phyloP scores from a whole-genome alignment of 2,797 vertebrate species.

The Cryptoblepharus egeriae region DNA sequence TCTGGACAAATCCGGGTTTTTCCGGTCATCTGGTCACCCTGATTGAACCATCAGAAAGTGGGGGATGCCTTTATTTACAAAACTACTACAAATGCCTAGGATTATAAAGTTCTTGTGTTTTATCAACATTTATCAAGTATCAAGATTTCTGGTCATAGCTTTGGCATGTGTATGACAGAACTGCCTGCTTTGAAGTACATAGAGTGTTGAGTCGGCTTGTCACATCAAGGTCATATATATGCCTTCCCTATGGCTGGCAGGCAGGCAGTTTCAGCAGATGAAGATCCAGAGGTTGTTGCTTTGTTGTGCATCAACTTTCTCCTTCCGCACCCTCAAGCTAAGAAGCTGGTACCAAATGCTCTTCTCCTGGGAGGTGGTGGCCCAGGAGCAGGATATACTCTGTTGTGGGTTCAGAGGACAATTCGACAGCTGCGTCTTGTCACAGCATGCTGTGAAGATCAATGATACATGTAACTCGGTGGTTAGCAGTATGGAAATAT shows the following conservation, averaged over 20 bases:
- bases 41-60: too few species aligned
- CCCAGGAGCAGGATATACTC: background rate
- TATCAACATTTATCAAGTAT: too few species aligned
- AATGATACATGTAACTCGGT: background rate
- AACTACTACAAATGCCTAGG: background rate
- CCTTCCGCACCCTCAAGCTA: too few species aligned
- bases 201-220: background rate
- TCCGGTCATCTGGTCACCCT: too few species aligned
- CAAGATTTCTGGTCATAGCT: background rate
- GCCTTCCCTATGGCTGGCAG: background rate
- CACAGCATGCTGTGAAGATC: background rate
- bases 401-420: background rate
- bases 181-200: background rate
- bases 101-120: too few species aligned
- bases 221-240: background rate
- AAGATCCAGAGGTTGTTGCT: background rate
- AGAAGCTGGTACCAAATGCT: background rate
- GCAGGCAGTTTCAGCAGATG: background rate
- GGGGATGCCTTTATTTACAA: too few species aligned
- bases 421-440: slow-evolving; percentile 5
- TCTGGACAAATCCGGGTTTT: too few species aligned
- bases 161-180: fast-evolving
- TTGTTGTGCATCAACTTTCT: background rate
- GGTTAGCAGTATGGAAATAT: background rate
- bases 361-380: background rate